Evolutionary conservation across 37 sponge, comb jelly and placozoan genomes (phyloP).

Genomic region (Mnemiopsis leidyi): DNA sequence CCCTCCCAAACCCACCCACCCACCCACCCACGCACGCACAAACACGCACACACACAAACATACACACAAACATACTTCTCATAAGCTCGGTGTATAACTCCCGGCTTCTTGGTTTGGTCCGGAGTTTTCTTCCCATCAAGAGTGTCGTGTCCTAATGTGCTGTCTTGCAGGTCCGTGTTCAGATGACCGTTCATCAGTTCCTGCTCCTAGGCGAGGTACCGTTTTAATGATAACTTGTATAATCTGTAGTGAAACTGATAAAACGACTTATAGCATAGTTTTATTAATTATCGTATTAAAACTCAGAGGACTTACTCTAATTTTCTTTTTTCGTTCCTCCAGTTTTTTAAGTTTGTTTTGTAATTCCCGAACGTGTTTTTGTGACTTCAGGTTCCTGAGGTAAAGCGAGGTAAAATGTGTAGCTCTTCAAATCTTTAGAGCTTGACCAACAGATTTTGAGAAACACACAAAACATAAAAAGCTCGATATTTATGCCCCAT

Average conservation of each 20-base stretch:
- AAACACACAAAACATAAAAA: too few species aligned
- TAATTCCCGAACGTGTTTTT: not conserved
- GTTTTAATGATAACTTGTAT: too few species aligned
- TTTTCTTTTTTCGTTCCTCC: not conserved
- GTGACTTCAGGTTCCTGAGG: conserved; percentile 29
- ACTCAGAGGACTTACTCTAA: not conserved
- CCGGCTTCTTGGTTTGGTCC: not conserved
- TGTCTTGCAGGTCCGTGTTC: not conserved
- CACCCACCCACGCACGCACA: too few species aligned
- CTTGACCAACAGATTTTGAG: too few species aligned
- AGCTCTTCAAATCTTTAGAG: too few species aligned
- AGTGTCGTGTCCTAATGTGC: not conserved
- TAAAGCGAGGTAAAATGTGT: too few species aligned
- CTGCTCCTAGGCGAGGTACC: conserved; percentile 1
- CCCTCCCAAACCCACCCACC: too few species aligned
- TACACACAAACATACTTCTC: conserved; percentile 17
- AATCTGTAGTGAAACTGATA: too few species aligned
- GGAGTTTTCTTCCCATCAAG: not conserved
- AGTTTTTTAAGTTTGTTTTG: not conserved
- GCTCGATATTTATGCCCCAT: too few species aligned
- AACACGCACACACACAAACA: too few species aligned
- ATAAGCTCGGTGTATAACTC: conserved; percentile 2
- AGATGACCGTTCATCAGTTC: conserved; percentile 6
- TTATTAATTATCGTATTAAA: too few species aligned
- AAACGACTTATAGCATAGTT: too few species aligned